These are phyloP conservation scores for Drosophila oshimai DNA, from an alignment of 1,140 invertebrate genomes.

Conservation along the genomic window DNA sequence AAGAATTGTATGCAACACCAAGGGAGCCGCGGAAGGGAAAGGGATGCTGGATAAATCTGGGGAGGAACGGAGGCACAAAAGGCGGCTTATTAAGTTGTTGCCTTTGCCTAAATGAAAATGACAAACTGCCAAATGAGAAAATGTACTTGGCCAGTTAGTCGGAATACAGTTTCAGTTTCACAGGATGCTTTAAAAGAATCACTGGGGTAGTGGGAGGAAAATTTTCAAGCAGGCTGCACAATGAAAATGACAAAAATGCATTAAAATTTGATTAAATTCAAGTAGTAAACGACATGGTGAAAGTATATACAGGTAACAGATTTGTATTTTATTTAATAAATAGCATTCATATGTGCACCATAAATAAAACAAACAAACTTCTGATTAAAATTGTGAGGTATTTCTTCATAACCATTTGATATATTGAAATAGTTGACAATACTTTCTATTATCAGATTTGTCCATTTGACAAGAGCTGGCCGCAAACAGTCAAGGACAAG, in stretches of 20 bases:
- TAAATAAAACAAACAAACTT: no score
- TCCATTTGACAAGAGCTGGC: slow-evolving; percentile 56
- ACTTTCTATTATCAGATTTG: no score
- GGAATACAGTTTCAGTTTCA: slow-evolving; percentile 8
- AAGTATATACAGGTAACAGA: no score
- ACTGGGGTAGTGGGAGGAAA: background rate
- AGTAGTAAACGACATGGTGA: no score
- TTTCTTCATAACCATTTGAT: no score
- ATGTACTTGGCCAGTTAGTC: background rate
- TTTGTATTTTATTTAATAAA: no score
- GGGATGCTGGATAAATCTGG: background rate
- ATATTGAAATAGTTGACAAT: no score
- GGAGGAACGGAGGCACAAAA: slow-evolving; percentile 4
- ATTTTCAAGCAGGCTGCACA: slow-evolving; percentile 4
- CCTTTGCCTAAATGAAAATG: slow-evolving; percentile 35
- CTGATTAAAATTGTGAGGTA: no score
- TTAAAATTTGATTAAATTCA: no score
- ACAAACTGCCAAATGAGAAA: slow-evolving; percentile 36
- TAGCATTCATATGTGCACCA: no score
- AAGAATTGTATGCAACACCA: background rate
- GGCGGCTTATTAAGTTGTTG: slow-evolving; percentile 39
- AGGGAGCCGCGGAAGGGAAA: background rate
- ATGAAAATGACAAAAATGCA: no score
- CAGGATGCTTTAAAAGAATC: background rate
- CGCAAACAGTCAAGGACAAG: slow-evolving; percentile 65